A percentile compares a stretch with the other conserved stretches of the same genome.
Evolutionary conservation across 2,113 vertebrate species (phyloP).

Genomic region (Choloepus hoffmanni): DNA sequence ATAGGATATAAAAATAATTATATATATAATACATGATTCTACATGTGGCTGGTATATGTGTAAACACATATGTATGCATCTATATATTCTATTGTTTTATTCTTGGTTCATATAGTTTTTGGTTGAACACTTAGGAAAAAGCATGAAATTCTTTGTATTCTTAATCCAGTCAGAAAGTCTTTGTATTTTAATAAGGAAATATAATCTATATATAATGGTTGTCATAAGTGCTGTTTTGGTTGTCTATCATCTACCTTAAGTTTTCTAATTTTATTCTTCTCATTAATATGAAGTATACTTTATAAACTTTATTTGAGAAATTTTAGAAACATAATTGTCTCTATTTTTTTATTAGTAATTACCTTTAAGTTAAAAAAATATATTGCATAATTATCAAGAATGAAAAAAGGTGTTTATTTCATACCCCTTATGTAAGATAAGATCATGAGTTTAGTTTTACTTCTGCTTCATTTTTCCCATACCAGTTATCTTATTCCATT

Average conservation of each 20-base stretch:
- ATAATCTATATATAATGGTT: neutral
- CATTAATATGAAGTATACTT: neutral
- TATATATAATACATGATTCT: neutral
- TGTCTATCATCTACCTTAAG: neutral
- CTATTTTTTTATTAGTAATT: neutral
- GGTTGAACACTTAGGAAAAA: neutral
- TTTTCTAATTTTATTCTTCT: constrained; percentile 14
- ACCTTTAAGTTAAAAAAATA: neutral
- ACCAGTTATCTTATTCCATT: neutral
- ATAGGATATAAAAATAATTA: neutral
- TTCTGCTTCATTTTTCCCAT: neutral
- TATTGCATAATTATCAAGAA: neutral
- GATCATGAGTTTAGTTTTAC: neutral
- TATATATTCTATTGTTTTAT: neutral
- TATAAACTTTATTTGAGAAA: neutral
- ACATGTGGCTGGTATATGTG: neutral
- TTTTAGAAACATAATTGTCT: neutral
- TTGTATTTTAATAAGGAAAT: constrained; percentile 25
- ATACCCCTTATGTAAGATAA: neutral
- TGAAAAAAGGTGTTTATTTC: neutral
- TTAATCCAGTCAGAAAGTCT: neutral
- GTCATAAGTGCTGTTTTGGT: neutral
- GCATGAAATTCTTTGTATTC: neutral
- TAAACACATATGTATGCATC: neutral
- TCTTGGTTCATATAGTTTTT: constrained; percentile 7